Evolutionary conservation across 2,113 vertebrate species (phyloP), one percentile per base, ranked within the genome.

Genomic region (Propithecus coquereli): DNA sequence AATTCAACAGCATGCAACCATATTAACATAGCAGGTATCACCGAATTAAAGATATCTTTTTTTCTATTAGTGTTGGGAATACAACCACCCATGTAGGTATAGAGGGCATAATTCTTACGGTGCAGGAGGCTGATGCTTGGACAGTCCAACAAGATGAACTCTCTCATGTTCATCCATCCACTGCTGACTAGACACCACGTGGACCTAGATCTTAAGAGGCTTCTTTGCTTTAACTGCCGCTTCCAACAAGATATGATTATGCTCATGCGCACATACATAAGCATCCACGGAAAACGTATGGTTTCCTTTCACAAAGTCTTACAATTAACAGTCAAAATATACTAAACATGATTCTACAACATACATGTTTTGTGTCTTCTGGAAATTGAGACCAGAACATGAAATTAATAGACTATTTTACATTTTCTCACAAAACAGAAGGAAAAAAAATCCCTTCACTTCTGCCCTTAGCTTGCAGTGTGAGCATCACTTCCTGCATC

Each of bases 11-110:
- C 12, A 25, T 8, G 63, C 6, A 71, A 27, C 40, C 71, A 57
- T 45, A 71, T n/a, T 59, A 8, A 43, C 9, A 18, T 12, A 47
- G 20, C 43, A 52, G 7, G 9, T 3, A 1, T 30, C 43, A 37
- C 25, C 16, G 12, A 65, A 89, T 27, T 88, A 9, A 52, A 32
- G 34, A 30, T 14, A 14, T 34, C 2, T 50, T 40, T 87, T 87
- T 37, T 63, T 76, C 50, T 79, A 22, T n/a, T 1, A 22, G 6
- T 10, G 1, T 17, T 61, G 22, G 25, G 54, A 71, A 27, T 17
- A 40, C 3, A 22, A 17, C 3, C 23, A 50, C 14, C 7, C 17
- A n/a, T 1, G 0, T 3, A 45, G 0, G 18, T 20, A 5, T 20
- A 34, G 7, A 61, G 27, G n/a, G 27, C 27, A 88, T 50, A 70